Evolutionary conservation across 2,797 vertebrate species (phyloP), one percentile per base, ranked within the genome.

Genomic region (Oryzias sinensis): DNA sequence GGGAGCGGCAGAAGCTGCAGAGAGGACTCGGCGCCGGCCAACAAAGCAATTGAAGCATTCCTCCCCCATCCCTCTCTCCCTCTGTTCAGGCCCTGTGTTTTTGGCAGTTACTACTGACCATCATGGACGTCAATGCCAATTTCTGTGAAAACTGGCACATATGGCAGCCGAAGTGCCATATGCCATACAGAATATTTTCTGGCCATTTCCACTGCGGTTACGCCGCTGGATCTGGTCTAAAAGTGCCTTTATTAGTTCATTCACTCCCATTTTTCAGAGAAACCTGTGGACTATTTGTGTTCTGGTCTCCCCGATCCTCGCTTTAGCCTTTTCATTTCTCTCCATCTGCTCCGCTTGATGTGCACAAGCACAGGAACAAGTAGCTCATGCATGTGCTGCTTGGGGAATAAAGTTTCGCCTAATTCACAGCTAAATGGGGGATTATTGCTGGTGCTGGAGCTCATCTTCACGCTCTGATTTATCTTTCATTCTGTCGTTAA

Each of bases 101-200:
- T 97, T 96, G 95, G 95, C 95, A 97, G 94, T 96, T 94, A 92
- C 93, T 92, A 93, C 94, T 95, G 94, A 95, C 95, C 95, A 94
- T 94, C 93, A 91, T 94, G 90, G 80, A 93, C 91, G 87, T 93
- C 92, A 89, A 92, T 96, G 96, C 96, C 96, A 98, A 93, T 96
- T 97, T 95, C 93, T 93, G 95, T 96, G 95, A 97, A 97, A 95
- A 96, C 94, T 94, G 94, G 94, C 95, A 93, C 96, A 98, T 98
- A 98, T 97, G 96, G 94, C 96, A 94, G 93, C 94, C 95, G 94
- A 96, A 97, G 95, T 93, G 94, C 96, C 96, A 98, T 98, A 99
- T 99, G 97, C 95, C 95, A 77, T 94, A 91, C 93, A 93, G 94
- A 96, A 95, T 92, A 91, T 94, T 93, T 91, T 93, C 93, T 95